Evolutionary conservation across 2,113 vertebrate species (phyloP), one percentile per base, ranked within the genome.

Genomic region (Hyla sarda): DNA sequence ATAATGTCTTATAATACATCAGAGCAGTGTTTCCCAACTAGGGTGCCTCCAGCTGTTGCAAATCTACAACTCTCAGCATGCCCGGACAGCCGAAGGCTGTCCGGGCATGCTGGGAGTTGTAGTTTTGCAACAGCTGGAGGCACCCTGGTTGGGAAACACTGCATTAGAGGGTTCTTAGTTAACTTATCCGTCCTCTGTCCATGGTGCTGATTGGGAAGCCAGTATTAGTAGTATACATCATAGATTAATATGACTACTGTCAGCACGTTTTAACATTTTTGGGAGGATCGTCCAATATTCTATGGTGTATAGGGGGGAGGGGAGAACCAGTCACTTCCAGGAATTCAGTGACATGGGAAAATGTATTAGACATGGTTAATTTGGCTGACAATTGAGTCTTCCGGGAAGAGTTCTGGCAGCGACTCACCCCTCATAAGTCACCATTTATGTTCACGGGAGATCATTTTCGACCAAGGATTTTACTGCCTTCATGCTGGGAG

Each of bases 181-280:
- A 79, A 23, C 32, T 80, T 25, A 41, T 60, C 14, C 21, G 34
- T 60, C 58, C 77, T 45, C 77, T 80, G 77, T 80, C 77, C 77
- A 58, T 60, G 77, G 77, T 80, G 77, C 77, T 80, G 77, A 80
- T n/a, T 41, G 54, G 19, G 23, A n/a, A 16, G 54, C 8, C 28
- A 21, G 30, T 30, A 5, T 17, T 65, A 14, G 30, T 25, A 37
- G 21, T 23, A 37, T 78, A 19, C 47, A n/a, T 30, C n/a, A 65
- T 67, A 32, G 4, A 69, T 19, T 0, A 7, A 19, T 65, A 30
- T 34, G 65, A 19, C 30, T 0, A 1, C 65, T 19, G 65, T 13
- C 60, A 28, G 11, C 60, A 30, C 10, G n/a, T 28, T 12, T 25
- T 16, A 65, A 1, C 56, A 30, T 30, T 32, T 28, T 32, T 10